Evolutionary conservation across 2,888 invertebrate species (phyloP), one percentile per base, ranked within the genome.

Genomic region (Leucozona laternaria): DNA sequence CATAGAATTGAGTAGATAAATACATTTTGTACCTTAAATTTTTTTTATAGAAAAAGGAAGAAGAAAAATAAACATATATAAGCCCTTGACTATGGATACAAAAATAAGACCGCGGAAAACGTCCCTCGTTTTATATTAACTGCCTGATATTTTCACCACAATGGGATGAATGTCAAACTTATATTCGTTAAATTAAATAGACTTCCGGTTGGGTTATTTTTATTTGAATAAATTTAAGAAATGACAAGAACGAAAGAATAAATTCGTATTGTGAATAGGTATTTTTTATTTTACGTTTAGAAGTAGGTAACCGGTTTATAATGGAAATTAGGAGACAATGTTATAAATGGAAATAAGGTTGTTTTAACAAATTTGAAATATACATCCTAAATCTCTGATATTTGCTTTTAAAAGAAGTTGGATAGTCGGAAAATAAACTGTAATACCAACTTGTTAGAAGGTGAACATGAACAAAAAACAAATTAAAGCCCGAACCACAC

Each of bases 71-170:
- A n/a, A n/a, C n/a, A n/a, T n/a, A n/a, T 40, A 58, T 11, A 58
- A 73, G 64, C 71, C 83, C 79, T 79, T 84, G 83, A 76, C 79
- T 75, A 60, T 83, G 73, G 48, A 31, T 66, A 31, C 15, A 28
- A 31, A 34, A 34, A 8, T n/a, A 17, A 43, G 58, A 48, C 34
- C 15, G 20, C 31, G 17, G 48, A 7, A 2, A 11, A 10, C 1
- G 3, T 4, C 3, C 10, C 48, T 4, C 20, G 31, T 31, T 20
- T n/a, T 66, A 4, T 34, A 11, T 43, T 25, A 28, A 62, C 11
- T 28, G 43, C n/a, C 17, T 28, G 25, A 43, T 17, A 43, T 62
- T 20, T 20, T n/a, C 22, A 37, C 25, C 8, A 48, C 11, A 0
- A 11, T 20, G 6, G 13, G 50, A 43, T n/a, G n/a, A 7, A n/a